Conservation (phyloP, 2,113 vertebrate species). For the Lagopus muta region DNA sequence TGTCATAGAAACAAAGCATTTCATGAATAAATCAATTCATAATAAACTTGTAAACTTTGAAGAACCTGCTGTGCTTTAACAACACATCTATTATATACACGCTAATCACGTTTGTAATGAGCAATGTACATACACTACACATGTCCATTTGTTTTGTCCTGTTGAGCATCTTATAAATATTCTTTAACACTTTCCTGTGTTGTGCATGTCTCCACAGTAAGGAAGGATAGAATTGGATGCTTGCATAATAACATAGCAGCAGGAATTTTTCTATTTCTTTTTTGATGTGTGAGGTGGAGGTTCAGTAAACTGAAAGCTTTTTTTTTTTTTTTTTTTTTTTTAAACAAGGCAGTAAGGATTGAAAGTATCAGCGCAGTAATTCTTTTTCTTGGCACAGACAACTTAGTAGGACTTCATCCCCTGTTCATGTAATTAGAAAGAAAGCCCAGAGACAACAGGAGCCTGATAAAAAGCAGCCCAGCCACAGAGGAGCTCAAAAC, state of each 20-base stretch:
- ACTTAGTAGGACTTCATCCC: constrained; percentile 45
- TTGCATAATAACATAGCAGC: constrained; percentile 57
- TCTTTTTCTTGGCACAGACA: constrained; percentile 44
- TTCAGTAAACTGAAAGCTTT: constrained; percentile 14
- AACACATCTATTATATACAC: constrained; percentile 70
- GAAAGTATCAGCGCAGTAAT: constrained; percentile 5
- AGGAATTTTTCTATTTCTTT: constrained; percentile 55
- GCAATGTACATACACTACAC: constrained; percentile 48
- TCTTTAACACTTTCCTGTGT: constrained; percentile 58
- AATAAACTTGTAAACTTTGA: constrained; percentile 81
- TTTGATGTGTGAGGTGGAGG: constrained; percentile 19
- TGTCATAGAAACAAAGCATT: constrained; percentile 87
- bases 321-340: not conserved
- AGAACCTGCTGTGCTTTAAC: constrained; percentile 76
- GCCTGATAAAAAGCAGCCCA: constrained; percentile 14
- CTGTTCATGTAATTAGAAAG: constrained; percentile 44
- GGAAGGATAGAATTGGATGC: constrained; percentile 61
- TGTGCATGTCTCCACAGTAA: constrained; percentile 46
- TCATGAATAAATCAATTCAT: constrained; percentile 86
- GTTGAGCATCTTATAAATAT: constrained; percentile 71
- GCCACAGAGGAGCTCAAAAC: too few relatives aligned
- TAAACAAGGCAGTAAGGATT: not conserved
- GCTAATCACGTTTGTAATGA: constrained; percentile 76
- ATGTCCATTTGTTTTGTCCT: constrained; percentile 66
- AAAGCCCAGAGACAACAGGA: not conserved